phyloP scores from a whole-genome alignment of 2,888 invertebrate genomes.

The Drosophila bunnanda region DNA sequence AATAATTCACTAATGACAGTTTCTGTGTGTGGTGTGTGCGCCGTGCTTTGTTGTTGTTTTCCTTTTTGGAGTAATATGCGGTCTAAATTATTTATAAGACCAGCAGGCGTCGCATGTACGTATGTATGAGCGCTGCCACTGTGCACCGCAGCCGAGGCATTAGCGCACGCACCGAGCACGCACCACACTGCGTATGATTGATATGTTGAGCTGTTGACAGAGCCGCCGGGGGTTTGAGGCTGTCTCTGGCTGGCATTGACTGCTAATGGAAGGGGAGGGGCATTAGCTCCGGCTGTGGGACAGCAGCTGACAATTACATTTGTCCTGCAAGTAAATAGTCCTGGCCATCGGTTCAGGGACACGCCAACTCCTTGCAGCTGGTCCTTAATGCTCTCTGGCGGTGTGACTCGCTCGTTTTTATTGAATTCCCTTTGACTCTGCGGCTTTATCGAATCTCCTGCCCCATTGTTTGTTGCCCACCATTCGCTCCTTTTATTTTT shows the following conservation, averaged over 20 bases:
- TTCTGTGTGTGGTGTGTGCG: slow-evolving; percentile 26
- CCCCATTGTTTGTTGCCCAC: slow-evolving; percentile 27
- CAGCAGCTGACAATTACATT: slow-evolving; percentile 64
- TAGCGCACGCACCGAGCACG: slow-evolving; percentile 55
- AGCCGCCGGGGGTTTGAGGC: slow-evolving; percentile 32
- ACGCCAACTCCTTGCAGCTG: slow-evolving; percentile 37
- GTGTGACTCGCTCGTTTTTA: slow-evolving; percentile 1
- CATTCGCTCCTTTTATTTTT: slow-evolving; percentile 12
- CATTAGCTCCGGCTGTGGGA: background rate
- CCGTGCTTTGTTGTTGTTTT: slow-evolving; percentile 37
- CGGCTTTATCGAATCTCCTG: slow-evolving; percentile 13
- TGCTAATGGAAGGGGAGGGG: slow-evolving; percentile 29
- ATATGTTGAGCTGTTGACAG: slow-evolving; percentile 77
- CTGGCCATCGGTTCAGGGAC: slow-evolving; percentile 40
- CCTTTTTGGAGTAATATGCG: slow-evolving; percentile 50
- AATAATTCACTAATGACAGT: slow-evolving; percentile 78
- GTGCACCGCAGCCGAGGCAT: slow-evolving; percentile 29
- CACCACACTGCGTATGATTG: slow-evolving; percentile 75
- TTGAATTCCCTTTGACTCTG: slow-evolving; percentile 15
- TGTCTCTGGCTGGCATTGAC: slow-evolving; percentile 27
- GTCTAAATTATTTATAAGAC: slow-evolving; percentile 67
- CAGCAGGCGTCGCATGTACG: slow-evolving; percentile 63
- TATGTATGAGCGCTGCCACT: slow-evolving; percentile 2
- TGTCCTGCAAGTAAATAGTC: slow-evolving; percentile 39
- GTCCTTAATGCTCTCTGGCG: slow-evolving; percentile 6